Conservation (phyloP, 1,140 invertebrate species). For the Chymomyza costata region DNA sequence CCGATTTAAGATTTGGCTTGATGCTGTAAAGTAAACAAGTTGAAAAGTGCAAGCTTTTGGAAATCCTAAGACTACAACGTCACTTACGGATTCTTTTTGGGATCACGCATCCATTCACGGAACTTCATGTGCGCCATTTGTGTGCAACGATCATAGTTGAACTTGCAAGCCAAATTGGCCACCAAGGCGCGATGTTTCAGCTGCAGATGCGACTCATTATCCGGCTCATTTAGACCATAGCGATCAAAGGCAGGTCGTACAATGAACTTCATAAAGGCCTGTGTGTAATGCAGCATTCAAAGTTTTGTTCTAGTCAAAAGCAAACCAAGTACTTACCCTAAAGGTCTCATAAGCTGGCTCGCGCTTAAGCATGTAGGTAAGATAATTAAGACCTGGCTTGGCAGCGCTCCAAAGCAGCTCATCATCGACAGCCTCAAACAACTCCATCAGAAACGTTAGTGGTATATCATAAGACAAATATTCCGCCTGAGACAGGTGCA, state of each 20-base stretch:
- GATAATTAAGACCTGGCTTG: constrained; percentile 59
- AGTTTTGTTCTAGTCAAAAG: not conserved
- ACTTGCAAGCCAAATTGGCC: constrained; percentile 76
- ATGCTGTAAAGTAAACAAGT: constrained; percentile 58
- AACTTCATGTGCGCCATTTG: constrained; percentile 72
- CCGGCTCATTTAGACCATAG: constrained; percentile 69
- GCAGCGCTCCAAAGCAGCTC: constrained; percentile 64
- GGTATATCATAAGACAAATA: constrained; percentile 79
- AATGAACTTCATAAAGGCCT: constrained; percentile 73
- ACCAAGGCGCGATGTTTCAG: constrained; percentile 76
- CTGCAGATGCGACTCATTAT: constrained; percentile 74
- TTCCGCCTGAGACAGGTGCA: constrained; percentile 83
- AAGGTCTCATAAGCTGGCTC: constrained; percentile 73
- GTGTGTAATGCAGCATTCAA: not conserved
- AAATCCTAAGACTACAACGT: not conserved
- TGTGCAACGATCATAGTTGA: constrained; percentile 76
- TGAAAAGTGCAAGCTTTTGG: not conserved
- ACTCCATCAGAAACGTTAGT: constrained; percentile 75
- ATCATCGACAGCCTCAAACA: constrained; percentile 52
- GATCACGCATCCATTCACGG: constrained; percentile 75
- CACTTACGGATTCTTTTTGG: constrained; percentile 56
- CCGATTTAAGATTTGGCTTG: constrained; percentile 75
- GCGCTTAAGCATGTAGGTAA: constrained; percentile 62
- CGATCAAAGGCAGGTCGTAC: constrained; percentile 64
- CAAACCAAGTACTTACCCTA: constrained; percentile 39